phyloP scores from a whole-genome alignment of 1,140 invertebrate species.

The Cherax destructor region DNA sequence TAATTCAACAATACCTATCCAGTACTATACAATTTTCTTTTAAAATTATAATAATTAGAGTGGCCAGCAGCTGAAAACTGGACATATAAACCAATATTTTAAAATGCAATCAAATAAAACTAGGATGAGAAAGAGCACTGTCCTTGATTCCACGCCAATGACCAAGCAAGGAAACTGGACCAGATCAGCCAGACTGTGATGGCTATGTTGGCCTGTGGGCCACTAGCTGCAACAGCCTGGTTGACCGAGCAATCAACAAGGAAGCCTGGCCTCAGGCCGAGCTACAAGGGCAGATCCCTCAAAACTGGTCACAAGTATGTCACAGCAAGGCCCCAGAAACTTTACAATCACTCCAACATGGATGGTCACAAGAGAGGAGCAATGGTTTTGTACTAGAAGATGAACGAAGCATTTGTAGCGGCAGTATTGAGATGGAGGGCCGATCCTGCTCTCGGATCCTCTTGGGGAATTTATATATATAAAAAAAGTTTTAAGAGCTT shows the following conservation, averaged over 20 bases:
- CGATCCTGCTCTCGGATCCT: slow-evolving; percentile 10
- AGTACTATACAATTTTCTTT: not conserved
- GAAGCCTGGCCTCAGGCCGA: too few species aligned
- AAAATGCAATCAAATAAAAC: not conserved
- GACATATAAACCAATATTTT: not conserved
- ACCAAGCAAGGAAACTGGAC: not conserved
- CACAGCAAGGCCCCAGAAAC: slow-evolving; percentile 28
- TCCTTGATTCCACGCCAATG: not conserved
- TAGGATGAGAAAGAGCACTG: not conserved
- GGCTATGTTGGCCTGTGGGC: too few species aligned
- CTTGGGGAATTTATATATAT: not conserved
- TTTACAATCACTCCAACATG: slow-evolving; percentile 33
- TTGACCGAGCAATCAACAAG: too few species aligned
- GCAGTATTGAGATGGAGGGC: slow-evolving; percentile 10
- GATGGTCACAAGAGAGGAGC: not conserved
- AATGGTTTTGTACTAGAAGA: slow-evolving; percentile 7
- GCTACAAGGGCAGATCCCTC: too few species aligned
- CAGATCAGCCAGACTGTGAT: too few species aligned
- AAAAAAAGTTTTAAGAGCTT: not conserved
- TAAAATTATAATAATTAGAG: not conserved
- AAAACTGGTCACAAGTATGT: too few species aligned
- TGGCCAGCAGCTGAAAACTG: slow-evolving; percentile 4
- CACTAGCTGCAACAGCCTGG: too few species aligned
- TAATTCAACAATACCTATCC: not conserved
- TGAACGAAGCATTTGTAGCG: slow-evolving; percentile 21